Conservation (phyloP, 2,888 invertebrate genomes). For the Ochropacha duplaris region DNA sequence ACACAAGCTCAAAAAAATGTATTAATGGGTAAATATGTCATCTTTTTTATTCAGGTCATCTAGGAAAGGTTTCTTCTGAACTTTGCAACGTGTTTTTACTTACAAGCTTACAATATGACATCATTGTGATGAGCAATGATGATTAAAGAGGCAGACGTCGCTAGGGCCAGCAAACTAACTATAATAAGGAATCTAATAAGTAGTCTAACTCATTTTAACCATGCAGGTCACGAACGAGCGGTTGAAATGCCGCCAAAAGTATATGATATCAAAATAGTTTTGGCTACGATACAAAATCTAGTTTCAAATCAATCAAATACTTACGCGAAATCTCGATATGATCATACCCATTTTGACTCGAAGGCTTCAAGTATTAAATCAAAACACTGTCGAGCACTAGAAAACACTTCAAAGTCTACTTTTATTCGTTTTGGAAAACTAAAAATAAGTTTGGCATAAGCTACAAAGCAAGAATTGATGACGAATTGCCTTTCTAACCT, state of each 20-base stretch:
- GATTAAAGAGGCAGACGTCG: not conserved
- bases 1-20: not conserved
- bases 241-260: conserved; percentile 74
- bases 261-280: conserved; percentile 67
- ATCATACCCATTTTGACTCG: conserved; percentile 84
- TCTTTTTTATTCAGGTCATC: not conserved
- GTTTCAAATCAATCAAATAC: conserved; percentile 47
- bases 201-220: not conserved
- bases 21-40: not conserved
- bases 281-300: conserved; percentile 63
- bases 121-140: not conserved
- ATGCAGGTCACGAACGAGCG: conserved; percentile 55
- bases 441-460: conserved; percentile 73
- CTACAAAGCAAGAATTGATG: conserved; percentile 52
- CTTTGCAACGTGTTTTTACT: not conserved
- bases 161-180: not conserved
- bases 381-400: conserved; percentile 25
- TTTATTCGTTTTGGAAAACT: conserved; percentile 49
- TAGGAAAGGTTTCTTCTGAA: not conserved
- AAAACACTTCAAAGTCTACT: conserved; percentile 36
- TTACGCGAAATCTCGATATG: conserved; percentile 87
- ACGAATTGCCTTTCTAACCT: conserved; percentile 68
- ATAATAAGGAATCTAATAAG: not conserved
- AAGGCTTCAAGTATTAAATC: conserved; percentile 31
- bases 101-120: not conserved